phyloP scores from a whole-genome alignment of 2,113 vertebrate species.

The Gorilla gorilla region DNA sequence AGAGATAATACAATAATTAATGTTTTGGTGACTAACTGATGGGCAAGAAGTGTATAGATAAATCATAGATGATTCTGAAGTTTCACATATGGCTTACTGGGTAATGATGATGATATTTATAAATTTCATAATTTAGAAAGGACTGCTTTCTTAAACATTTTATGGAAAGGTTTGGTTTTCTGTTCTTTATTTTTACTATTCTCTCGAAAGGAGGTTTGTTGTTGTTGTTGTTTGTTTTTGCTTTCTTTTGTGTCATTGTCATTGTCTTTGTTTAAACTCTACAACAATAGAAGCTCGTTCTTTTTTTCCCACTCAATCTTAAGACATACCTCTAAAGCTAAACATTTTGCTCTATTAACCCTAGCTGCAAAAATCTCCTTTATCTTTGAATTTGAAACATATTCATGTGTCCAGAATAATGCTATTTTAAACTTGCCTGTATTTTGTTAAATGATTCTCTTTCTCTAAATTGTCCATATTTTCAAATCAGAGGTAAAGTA shows the following conservation, averaged over 20 bases:
- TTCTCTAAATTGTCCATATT: not conserved
- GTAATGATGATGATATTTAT: not conserved
- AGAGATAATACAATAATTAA: not conserved
- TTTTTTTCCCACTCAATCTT: not conserved
- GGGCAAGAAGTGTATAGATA: not conserved
- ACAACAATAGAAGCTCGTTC: not conserved
- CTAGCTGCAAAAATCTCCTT: not conserved
- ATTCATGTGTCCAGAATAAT: not conserved
- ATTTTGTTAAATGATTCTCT: not conserved
- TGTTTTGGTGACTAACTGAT: not conserved
- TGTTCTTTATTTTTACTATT: not conserved
- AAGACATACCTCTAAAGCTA: not conserved
- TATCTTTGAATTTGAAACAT: not conserved
- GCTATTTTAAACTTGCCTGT: not conserved
- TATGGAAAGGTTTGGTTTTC: not conserved
- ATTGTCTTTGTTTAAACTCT: not conserved
- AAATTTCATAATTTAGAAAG: not conserved
- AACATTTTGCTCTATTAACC: not conserved
- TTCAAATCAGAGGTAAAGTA: not conserved
- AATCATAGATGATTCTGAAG: not conserved
- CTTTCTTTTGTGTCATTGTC: not conserved
- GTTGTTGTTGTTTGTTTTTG: not conserved
- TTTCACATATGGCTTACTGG: not conserved
- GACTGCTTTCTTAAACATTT: not conserved
- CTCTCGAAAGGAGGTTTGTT: not conserved